A percentile compares a stretch with the other conserved stretches of the same genome.
These are phyloP conservation scores for Hyles vespertilio DNA, from an alignment of 1,140 invertebrate species.

Conservation along the genomic window DNA sequence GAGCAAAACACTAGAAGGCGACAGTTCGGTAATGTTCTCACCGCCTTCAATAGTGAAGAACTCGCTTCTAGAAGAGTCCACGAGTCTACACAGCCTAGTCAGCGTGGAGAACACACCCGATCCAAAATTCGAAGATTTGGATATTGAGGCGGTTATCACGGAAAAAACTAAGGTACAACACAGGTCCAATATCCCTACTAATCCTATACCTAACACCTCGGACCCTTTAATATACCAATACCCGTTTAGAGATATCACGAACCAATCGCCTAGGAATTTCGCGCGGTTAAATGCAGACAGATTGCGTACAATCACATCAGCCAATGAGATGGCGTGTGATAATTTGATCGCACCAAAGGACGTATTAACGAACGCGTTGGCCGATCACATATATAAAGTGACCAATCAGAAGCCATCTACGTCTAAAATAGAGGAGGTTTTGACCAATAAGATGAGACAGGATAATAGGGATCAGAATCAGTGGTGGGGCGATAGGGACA, in stretches of 20 bases:
- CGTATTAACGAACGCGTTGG: constrained; percentile 64
- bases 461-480: constrained; percentile 54
- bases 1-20: constrained; percentile 89
- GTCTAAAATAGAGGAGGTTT: constrained; percentile 65
- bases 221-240: constrained; percentile 6
- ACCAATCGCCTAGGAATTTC: constrained; percentile 62
- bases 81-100: constrained; percentile 65
- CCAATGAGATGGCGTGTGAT: constrained; percentile 47
- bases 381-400: constrained; percentile 73
- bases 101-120: constrained; percentile 68
- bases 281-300: constrained; percentile 68
- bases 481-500: constrained; percentile 58
- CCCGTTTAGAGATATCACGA: constrained; percentile 55
- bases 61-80: constrained; percentile 74
- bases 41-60: constrained; percentile 87
- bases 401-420: constrained; percentile 74
- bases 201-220: constrained; percentile 39
- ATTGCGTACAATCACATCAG: constrained; percentile 52
- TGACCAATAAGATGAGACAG: constrained; percentile 69
- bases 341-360: constrained; percentile 64
- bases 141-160: constrained; percentile 56
- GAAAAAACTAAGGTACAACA: constrained; percentile 75
- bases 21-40: constrained; percentile 88
- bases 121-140: constrained; percentile 52
- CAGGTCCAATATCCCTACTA: constrained; percentile 67